phyloP scores from a whole-genome alignment of 2,797 vertebrate genomes.

The Aplochiton taeniatus region DNA sequence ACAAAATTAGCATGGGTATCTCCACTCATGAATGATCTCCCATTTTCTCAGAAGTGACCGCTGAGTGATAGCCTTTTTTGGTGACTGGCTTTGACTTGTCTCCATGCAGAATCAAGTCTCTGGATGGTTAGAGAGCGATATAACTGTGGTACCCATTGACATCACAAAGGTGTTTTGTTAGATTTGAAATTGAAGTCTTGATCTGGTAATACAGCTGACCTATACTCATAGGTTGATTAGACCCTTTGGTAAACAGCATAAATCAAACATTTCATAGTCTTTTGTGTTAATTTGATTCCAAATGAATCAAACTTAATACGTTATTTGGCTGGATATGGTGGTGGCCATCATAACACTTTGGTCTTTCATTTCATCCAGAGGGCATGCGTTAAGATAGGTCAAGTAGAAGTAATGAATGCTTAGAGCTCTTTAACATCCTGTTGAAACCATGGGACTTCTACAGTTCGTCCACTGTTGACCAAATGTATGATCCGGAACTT shows the following conservation, averaged over 20 bases:
- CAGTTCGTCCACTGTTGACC: no score
- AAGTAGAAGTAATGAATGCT: not conserved
- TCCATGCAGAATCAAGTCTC: not conserved
- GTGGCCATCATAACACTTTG: not conserved
- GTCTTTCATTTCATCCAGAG: not conserved
- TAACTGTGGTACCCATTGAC: slow-evolving; percentile 19
- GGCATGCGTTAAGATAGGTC: not conserved
- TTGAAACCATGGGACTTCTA: no score
- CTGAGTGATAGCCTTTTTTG: slow-evolving; percentile 30
- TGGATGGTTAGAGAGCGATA: slow-evolving; percentile 7
- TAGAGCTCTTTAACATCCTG: not conserved
- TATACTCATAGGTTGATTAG: not conserved
- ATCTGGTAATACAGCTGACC: no score
- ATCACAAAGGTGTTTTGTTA: slow-evolving; percentile 2
- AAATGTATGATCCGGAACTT: no score
- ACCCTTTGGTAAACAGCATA: no score
- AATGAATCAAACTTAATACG: no score
- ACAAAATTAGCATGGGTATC: slow-evolving; percentile 23
- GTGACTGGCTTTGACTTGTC: slow-evolving; percentile 12
- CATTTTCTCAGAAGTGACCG: slow-evolving; percentile 35
- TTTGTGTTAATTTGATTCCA: no score
- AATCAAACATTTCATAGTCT: no score
- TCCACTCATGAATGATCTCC: slow-evolving; percentile 34
- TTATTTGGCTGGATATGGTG: no score
- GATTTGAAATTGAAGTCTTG: no score